Evolutionary conservation across 2,797 vertebrate genomes (phyloP), one percentile per base, ranked within the genome.

Genomic region (Peromyscus aztecus): DNA sequence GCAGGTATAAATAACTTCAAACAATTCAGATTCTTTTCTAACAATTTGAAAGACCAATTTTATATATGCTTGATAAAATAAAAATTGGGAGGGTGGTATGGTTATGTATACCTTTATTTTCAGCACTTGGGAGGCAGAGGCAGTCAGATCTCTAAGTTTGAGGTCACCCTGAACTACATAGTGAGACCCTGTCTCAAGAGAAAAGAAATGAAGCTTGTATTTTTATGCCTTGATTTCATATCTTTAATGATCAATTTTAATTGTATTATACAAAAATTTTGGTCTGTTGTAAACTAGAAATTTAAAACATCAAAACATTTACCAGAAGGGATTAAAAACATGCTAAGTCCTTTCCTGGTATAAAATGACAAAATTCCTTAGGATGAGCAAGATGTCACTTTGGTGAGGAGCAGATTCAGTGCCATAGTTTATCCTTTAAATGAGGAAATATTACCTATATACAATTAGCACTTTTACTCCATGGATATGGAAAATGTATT

Each of bases 231-330:
- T 82, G 6, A 4, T 94, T 81, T 85, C n/a, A 40, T 40, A 85
- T 73, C 88, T 88, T 24, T 80, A 87, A 52, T 49, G 61, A 92
- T n/a, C 69, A 3, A 75, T 63, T 92, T 94, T 92, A 57, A 91
- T 80, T 76, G 5, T 52, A 86, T 16, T 92, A 29, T 46, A 59
- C 7, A 69, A 94, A 92, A 95, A 43, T 46, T 77, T 77, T 19
- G 37, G 21, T n/a, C 40, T 27, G 23, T 29, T 31, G 55, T 73
- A 2, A 6, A 65, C 29, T 91, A 37, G 57, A 88, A 92, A 90
- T 29, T 40, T 40, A 29, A 88, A 88, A 40, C 13, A 73, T 21
- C 24, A 83, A 83, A 83, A 88, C 24, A 88, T 52, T 95, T 27
- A 63, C 43, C 46, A 92, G 52, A 37, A 12, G 83, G 75, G 40